A percentile compares a stretch with the other conserved stretches of the same genome.
These are phyloP conservation scores for Leguminivora glycinivorella DNA, from an alignment of 1,140 invertebrate genomes.

Conservation along the genomic window DNA sequence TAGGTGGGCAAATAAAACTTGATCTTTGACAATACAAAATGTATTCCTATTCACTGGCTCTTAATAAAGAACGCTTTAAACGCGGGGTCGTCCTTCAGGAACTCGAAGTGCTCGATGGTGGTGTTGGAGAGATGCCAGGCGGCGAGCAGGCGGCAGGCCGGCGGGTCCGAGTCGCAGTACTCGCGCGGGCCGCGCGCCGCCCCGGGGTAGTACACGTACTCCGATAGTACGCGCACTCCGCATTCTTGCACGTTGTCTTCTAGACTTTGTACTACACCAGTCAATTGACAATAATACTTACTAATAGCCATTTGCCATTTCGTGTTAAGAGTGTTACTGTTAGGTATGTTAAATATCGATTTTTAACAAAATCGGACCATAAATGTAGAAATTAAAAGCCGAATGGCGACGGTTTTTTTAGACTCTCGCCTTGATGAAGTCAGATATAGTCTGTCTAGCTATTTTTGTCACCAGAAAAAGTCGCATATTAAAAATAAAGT, in stretches of 20 bases:
- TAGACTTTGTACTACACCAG: conserved; percentile 55
- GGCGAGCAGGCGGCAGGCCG: conserved; percentile 55
- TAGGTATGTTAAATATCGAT: too few species aligned
- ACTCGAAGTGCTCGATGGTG: conserved; percentile 65
- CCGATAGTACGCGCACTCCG: conserved; percentile 53
- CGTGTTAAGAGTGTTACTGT: too few species aligned
- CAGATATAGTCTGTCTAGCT: too few species aligned
- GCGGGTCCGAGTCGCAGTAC: conserved; percentile 50
- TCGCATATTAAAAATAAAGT: too few species aligned
- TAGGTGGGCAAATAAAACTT: too few species aligned
- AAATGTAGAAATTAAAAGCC: too few species aligned
- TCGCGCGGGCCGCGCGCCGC: conserved; percentile 48
- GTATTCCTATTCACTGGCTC: conserved; percentile 9
- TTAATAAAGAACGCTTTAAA: conserved; percentile 67
- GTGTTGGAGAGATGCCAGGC: conserved; percentile 67
- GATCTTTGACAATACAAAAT: background rate
- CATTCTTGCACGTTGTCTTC: conserved; percentile 55
- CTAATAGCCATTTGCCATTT: too few species aligned
- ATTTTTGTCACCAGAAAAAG: too few species aligned
- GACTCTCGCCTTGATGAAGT: too few species aligned
- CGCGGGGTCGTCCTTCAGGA: conserved; percentile 51
- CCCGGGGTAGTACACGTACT: conserved; percentile 63
- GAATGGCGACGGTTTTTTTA: too few species aligned
- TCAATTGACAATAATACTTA: conserved; percentile 39
- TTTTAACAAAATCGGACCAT: too few species aligned